These are phyloP conservation scores for Syngnathus typhle DNA, from an alignment of 2,113 vertebrate species.

Conservation along the genomic window DNA sequence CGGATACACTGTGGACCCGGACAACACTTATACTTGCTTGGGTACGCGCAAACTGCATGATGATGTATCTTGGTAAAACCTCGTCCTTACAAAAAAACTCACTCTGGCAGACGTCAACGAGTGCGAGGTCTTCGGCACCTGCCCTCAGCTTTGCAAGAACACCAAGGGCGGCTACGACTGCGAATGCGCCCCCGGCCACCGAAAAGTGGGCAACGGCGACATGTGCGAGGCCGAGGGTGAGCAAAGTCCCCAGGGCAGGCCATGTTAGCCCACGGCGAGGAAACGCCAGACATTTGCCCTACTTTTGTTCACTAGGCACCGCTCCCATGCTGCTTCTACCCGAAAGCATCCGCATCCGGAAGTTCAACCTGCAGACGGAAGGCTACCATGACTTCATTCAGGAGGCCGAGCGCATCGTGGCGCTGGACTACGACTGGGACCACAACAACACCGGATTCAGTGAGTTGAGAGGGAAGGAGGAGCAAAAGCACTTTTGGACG, in stretches of 20 bases:
- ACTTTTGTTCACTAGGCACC: constrained; percentile 62
- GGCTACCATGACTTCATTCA: constrained; percentile 83
- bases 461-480: constrained; percentile 50
- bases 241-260: constrained; percentile 10
- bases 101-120: constrained; percentile 79
- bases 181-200: constrained; percentile 81
- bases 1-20: constrained; percentile 74
- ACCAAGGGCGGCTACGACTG: constrained; percentile 87
- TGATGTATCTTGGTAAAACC: too few relatives aligned
- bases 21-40: constrained; percentile 76
- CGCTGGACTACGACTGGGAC: constrained; percentile 89
- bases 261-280: neutral
- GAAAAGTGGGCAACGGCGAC: constrained; percentile 73
- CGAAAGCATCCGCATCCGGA: constrained; percentile 83
- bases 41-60: constrained; percentile 30
- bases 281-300: too few relatives aligned
- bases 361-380: constrained; percentile 82
- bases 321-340: constrained; percentile 82
- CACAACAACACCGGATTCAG: constrained; percentile 81
- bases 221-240: constrained; percentile 83
- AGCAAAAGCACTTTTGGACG: neutral
- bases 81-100: neutral
- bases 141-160: constrained; percentile 83
- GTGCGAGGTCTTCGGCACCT: constrained; percentile 79
- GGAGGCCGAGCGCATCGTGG: constrained; percentile 80